Evolutionary conservation across 2,888 invertebrate genomes (phyloP), one percentile per base, ranked within the genome.

Genomic region (Agriopis leucophaearia): DNA sequence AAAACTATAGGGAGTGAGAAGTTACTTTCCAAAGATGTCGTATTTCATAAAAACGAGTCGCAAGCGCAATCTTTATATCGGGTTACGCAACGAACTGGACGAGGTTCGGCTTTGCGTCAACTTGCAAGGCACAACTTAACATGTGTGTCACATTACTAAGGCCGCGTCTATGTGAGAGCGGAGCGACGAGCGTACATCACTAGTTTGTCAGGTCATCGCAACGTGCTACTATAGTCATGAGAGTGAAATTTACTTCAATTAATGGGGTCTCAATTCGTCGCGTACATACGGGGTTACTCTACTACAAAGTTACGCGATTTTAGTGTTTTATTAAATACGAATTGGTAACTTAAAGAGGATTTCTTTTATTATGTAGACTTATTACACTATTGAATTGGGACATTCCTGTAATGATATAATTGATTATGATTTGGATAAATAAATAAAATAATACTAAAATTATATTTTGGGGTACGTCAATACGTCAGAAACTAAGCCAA

Each of bases 131-230:
- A 56, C 54, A 50, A 56, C 52, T 50, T 51, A 8, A 56, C 64
- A 64, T 69, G 68, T 69, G 64, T 64, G 64, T 69, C 68, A 64
- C 64, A 10, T 56, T 13, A 35, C 47, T 59, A 59, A 40, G 27
- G 59, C 48, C 48, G n/a, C 18, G 50, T 10, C 51, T 69, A 61
- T 71, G 76, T 72, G 77, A 78, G 71, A 72, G 74, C 74, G 75
- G 72, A 75, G 69, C 68, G 74, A 71, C 66, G 64, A 27, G 55
- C 55, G 55, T 8, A 27, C 9, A 18, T 9, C n/a, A 12, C 48
- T 13, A 48, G 27, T 18, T n/a, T n/a, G 8, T 12, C 18, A 4
- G 48, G 6, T 48, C 18, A 2, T 4, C 18, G 48, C 44, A 44
- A n/a, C 3, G 47, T 12, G 1, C 12, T 12, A 48, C 5, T 27